A percentile compares a stretch with the other conserved stretches of the same genome.
These are phyloP conservation scores for Philaenus spumarius DNA, from an alignment of 1,140 invertebrate genomes.

Conservation along the genomic window DNA sequence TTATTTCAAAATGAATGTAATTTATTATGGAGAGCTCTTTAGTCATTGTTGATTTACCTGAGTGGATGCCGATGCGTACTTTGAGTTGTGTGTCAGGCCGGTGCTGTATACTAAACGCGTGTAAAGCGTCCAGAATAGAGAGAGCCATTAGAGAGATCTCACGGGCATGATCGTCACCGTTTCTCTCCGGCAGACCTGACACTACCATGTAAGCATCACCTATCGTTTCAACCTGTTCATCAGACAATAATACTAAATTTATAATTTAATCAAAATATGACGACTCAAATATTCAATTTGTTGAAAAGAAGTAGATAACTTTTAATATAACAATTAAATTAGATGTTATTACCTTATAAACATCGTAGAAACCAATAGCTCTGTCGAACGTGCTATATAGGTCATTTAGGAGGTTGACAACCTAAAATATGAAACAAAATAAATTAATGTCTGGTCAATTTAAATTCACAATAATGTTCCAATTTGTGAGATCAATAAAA, in stretches of 20 bases:
- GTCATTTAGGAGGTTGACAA: conserved; percentile 83
- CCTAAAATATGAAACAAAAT: too few species aligned
- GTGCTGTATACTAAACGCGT: conserved; percentile 79
- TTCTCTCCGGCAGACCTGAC: conserved; percentile 73
- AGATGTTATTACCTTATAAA: conserved; percentile 64
- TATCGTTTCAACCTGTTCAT: conserved; percentile 72
- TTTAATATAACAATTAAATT: too few species aligned
- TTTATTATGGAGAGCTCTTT: too few species aligned
- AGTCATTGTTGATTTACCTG: too few species aligned
- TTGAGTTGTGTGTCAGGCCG: conserved; percentile 76
- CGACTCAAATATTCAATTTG: too few species aligned
- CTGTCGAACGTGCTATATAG: conserved; percentile 85
- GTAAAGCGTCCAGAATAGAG: conserved; percentile 74
- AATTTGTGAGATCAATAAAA: too few species aligned
- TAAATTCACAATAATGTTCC: too few species aligned
- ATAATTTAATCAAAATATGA: too few species aligned
- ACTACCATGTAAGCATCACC: conserved; percentile 85
- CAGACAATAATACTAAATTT: too few species aligned
- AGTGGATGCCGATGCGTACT: conserved; percentile 77
- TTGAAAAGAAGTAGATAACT: too few species aligned
- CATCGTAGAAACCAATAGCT: conserved; percentile 83
- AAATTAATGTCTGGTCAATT: too few species aligned
- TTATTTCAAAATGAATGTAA: too few species aligned
- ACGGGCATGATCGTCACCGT: conserved; percentile 76
- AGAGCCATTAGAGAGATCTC: conserved; percentile 88